Evolutionary conservation across 1,140 invertebrate genomes (phyloP).

Genomic region (Drosophila neocordata): DNA sequence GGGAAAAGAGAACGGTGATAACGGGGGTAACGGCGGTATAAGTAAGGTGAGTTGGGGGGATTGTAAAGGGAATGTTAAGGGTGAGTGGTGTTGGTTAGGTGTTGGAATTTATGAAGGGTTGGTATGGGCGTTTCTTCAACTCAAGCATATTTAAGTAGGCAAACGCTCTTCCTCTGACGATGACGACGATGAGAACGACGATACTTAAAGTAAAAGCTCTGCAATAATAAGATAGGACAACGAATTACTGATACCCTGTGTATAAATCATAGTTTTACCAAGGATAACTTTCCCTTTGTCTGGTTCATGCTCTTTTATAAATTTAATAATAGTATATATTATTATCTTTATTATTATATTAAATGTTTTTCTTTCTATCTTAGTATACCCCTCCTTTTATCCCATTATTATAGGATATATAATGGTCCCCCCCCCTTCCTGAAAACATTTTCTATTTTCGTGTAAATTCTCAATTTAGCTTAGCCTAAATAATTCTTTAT

Average conservation of each 20-base stretch:
- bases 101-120: slow-evolving; percentile 54
- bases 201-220: slow-evolving; percentile 1
- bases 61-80: background rate
- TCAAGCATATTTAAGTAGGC: slow-evolving; percentile 33
- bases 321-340: no score
- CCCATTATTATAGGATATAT: background rate
- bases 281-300: no score
- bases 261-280: no score
- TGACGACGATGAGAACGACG: background rate
- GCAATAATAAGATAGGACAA: background rate
- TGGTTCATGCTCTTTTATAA: no score
- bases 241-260: background rate
- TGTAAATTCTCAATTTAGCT: slow-evolving; percentile 14
- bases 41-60: slow-evolving; percentile 12
- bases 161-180: background rate
- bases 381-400: background rate
- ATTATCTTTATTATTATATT: no score
- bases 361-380: no score
- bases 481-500: background rate
- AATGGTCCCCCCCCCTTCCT: no score
- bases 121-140: background rate
- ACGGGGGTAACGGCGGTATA: no score
- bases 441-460: background rate
- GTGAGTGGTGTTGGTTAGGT: slow-evolving; percentile 6
- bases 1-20: background rate